Evolutionary conservation across 23 tunicate species (phyloP).

Genomic region (Phallusia fumigata): DNA sequence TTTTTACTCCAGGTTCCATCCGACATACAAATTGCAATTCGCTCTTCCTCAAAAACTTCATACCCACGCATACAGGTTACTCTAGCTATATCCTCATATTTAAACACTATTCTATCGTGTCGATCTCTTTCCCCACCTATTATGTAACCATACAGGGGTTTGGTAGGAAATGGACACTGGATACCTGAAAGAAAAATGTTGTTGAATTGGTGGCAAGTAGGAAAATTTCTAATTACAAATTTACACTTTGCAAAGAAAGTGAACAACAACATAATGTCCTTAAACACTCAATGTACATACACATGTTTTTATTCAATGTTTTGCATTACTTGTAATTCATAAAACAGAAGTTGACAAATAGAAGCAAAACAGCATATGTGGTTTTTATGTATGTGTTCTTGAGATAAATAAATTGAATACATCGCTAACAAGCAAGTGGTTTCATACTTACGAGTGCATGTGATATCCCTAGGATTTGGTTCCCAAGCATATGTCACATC

Average conservation of each 20-base stretch:
- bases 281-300: no score
- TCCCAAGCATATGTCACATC: slow-evolving; percentile 26
- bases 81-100: slow-evolving; percentile 27
- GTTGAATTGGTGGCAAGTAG: no score
- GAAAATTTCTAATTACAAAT: no score
- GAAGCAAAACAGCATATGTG: no score
- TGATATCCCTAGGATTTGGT: slow-evolving; percentile 35
- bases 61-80: slow-evolving; percentile 55
- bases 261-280: no score
- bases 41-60: slow-evolving; percentile 14
- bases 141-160: slow-evolving; percentile 43
- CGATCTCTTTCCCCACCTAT: slow-evolving; percentile 39
- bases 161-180: slow-evolving; percentile 50
- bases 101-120: slow-evolving; percentile 23
- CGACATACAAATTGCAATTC: neutral
- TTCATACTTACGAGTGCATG: slow-evolving; percentile 36
- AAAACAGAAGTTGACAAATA: no score
- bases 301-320: no score
- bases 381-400: no score
- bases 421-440: no score
- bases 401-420: no score
- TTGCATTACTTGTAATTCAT: no score
- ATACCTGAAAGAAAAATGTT: slow-evolving; percentile 18
- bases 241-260: no score
- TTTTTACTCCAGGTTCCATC: neutral